These are phyloP conservation scores for Thalassophryne amazonica DNA, from an alignment of 2,797 vertebrate species.

Conservation along the genomic window DNA sequence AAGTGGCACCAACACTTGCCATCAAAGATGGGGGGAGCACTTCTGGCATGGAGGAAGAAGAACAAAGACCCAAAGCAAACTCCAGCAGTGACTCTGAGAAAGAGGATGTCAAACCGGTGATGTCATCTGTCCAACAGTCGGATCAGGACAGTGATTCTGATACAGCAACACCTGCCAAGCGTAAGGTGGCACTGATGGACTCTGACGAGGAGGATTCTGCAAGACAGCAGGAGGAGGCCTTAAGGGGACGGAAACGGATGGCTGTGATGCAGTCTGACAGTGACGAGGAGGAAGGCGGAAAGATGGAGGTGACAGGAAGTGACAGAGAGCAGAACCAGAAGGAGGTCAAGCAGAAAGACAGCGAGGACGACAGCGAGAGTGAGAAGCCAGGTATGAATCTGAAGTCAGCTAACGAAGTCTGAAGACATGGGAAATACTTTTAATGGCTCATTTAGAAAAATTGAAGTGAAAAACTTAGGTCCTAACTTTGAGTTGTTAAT, in stretches of 20 bases:
- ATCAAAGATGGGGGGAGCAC: conserved; percentile 18
- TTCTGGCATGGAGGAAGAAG: conserved; percentile 37
- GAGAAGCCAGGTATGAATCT: conserved; percentile 76
- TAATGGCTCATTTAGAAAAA: too few species aligned
- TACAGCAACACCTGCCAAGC: conserved; percentile 55
- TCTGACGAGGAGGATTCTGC: conserved; percentile 79
- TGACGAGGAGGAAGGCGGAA: conserved; percentile 57
- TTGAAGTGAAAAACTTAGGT: too few species aligned
- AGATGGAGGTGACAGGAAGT: conserved; percentile 70
- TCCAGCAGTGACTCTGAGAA: conserved; percentile 77
- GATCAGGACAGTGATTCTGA: conserved; percentile 77
- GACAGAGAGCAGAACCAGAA: conserved; percentile 71
- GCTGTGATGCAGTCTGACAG: conserved; percentile 82
- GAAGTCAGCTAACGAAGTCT: background rate
- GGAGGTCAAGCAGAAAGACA: conserved; percentile 56
- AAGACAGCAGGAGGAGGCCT: conserved; percentile 43
- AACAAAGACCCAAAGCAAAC: conserved; percentile 23
- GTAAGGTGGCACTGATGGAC: conserved; percentile 67
- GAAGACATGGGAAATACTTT: background rate
- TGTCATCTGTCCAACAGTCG: conserved; percentile 68
- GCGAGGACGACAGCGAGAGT: conserved; percentile 85
- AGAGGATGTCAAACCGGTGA: conserved; percentile 61
- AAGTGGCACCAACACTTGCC: background rate
- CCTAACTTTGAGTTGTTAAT: too few species aligned
- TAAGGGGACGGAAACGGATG: conserved; percentile 63